phyloP scores from a whole-genome alignment of 1,140 invertebrate genomes.

The Temnothorax longispinosus region DNA sequence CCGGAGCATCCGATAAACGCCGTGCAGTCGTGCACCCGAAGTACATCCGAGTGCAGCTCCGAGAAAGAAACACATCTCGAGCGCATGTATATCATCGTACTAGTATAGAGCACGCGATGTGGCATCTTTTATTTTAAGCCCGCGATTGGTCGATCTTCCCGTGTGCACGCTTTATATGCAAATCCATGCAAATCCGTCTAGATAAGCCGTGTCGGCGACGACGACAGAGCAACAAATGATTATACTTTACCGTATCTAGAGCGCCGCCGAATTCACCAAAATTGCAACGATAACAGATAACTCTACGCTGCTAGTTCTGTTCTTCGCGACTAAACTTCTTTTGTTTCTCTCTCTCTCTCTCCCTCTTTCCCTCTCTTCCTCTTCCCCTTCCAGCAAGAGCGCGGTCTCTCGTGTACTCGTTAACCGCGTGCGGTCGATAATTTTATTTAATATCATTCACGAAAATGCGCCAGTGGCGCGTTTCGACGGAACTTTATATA shows the following conservation, averaged over 20 bases:
- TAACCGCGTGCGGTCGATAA: background rate
- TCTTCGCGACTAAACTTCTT: constrained; percentile 4
- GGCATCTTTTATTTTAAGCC: constrained; percentile 21
- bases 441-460: background rate
- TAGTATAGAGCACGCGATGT: background rate
- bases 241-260: background rate
- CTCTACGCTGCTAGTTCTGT: background rate
- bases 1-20: background rate
- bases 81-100: background rate
- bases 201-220: background rate
- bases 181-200: constrained; percentile 11
- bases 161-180: background rate
- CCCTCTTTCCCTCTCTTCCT: background rate
- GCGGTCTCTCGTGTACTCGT: background rate
- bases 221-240: background rate
- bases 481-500: background rate
- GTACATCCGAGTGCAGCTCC: background rate
- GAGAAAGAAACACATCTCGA: background rate
- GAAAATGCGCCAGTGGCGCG: background rate
- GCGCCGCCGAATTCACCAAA: background rate
- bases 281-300: background rate
- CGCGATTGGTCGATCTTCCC: background rate
- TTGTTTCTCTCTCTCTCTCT: background rate
- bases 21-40: background rate
- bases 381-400: background rate